These are phyloP conservation scores for Tetramorium parvispinum DNA, from an alignment of 1,140 invertebrate species.

Conservation along the genomic window DNA sequence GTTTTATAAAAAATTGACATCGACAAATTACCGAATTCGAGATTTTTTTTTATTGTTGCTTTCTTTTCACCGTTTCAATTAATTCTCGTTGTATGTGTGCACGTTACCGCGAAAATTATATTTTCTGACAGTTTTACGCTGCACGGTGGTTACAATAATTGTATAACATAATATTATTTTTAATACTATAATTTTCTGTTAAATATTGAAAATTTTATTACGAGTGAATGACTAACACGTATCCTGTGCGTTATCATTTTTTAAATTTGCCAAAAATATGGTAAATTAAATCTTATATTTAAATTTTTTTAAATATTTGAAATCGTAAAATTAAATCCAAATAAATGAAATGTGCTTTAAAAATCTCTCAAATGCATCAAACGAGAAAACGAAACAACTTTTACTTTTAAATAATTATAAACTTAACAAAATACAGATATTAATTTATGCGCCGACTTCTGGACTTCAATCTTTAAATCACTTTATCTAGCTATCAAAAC, in stretches of 20 bases:
- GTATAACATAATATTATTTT: constrained; percentile 8
- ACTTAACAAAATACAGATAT: neutral
- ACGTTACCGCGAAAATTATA: neutral
- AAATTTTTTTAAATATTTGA: neutral
- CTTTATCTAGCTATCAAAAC: constrained; percentile 23
- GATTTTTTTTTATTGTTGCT: constrained; percentile 5
- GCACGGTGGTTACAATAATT: neutral
- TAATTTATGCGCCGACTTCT: neutral
- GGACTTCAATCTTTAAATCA: neutral
- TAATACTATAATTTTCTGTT: constrained; percentile 1
- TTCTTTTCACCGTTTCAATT: neutral
- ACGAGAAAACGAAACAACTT: neutral
- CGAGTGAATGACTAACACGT: neutral
- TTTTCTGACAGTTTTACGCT: constrained; percentile 3
- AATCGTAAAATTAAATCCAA: neutral
- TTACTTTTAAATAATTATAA: neutral
- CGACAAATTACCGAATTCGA: constrained; percentile 9
- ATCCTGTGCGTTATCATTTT: neutral
- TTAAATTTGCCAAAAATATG: neutral
- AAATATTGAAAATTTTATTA: constrained; percentile 13
- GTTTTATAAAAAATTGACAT: neutral
- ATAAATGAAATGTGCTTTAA: neutral
- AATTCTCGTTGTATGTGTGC: neutral
- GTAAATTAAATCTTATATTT: neutral
- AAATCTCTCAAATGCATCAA: neutral